A percentile compares a stretch with the other conserved stretches of the same genome.
Evolutionary conservation across 2,113 vertebrate species (phyloP).

Genomic region (Tyrannus savana): DNA sequence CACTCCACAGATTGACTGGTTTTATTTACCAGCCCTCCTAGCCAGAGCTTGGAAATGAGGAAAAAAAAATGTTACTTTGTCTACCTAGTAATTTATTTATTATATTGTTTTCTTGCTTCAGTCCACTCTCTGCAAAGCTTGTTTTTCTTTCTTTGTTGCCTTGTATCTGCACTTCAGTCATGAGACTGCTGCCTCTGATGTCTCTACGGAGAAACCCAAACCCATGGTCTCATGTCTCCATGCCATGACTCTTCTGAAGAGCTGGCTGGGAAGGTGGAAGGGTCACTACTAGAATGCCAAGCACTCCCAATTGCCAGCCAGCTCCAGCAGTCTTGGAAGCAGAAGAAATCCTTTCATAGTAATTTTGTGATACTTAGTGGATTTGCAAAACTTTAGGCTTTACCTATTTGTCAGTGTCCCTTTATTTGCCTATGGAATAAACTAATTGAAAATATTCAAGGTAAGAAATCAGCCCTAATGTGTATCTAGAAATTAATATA

Average conservation of each 20-base stretch:
- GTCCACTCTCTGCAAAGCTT: not conserved
- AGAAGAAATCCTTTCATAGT: not conserved
- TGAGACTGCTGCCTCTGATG: not conserved
- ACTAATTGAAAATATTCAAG: not conserved
- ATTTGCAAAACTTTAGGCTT: not conserved
- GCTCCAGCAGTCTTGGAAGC: not conserved
- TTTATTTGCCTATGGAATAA: not conserved
- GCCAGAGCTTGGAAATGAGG: not conserved
- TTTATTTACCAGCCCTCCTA: not conserved
- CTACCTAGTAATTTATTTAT: not conserved
- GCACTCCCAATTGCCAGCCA: not conserved
- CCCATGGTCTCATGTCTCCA: rapidly evolving
- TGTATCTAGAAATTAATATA: not conserved
- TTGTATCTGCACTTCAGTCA: not conserved
- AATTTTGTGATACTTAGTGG: not conserved
- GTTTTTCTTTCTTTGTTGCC: not conserved
- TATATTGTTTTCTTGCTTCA: not conserved
- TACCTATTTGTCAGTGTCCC: not conserved
- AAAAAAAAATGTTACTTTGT: not conserved
- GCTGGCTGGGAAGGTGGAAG: not conserved
- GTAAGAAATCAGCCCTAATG: not conserved
- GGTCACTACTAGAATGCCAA: not conserved
- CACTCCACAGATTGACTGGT: not conserved
- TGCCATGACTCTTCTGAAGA: not conserved
- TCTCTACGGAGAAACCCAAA: not conserved